Percentiles rank a stretch among this genome's conserved stretches.
Conservation (phyloP, 2,113 vertebrate genomes). For the Myotis davidii region DNA sequence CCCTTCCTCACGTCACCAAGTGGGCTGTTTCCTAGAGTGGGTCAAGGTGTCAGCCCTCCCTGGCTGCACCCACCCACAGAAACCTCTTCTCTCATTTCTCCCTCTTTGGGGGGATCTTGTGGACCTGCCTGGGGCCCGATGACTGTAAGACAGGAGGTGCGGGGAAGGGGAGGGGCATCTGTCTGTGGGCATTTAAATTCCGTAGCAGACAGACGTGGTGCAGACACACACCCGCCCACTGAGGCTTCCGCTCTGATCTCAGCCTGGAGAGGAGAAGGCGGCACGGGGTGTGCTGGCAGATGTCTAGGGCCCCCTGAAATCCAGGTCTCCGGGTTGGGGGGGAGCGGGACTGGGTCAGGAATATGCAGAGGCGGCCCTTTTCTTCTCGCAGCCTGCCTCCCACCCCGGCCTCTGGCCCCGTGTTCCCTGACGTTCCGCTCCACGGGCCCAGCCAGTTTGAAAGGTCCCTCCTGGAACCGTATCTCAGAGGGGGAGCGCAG, state of each 20-base stretch:
- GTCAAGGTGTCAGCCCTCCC: neutral
- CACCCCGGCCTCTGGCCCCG: neutral
- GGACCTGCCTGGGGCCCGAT: neutral
- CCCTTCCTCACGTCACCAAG: neutral
- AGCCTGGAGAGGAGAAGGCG: neutral
- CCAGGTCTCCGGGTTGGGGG: neutral
- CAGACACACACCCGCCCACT: neutral
- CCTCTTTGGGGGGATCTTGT: neutral
- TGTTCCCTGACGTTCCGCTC: neutral
- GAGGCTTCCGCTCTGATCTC: neutral
- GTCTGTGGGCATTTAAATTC: neutral
- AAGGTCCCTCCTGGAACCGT: neutral
- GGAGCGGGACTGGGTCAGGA: neutral
- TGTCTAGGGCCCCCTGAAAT: neutral
- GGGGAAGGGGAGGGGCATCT: neutral
- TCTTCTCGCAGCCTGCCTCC: neutral
- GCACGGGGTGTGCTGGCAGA: neutral
- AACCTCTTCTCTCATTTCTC: neutral
- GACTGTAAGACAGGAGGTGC: neutral
- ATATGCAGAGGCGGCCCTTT: neutral
- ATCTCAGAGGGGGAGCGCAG: too few relatives aligned
- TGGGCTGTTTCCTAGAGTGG: neutral
- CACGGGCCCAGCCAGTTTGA: neutral
- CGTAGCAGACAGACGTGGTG: neutral
- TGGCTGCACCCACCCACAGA: neutral